Conservation (phyloP, 2,888 invertebrate genomes). For the Dilophus febrilis region DNA sequence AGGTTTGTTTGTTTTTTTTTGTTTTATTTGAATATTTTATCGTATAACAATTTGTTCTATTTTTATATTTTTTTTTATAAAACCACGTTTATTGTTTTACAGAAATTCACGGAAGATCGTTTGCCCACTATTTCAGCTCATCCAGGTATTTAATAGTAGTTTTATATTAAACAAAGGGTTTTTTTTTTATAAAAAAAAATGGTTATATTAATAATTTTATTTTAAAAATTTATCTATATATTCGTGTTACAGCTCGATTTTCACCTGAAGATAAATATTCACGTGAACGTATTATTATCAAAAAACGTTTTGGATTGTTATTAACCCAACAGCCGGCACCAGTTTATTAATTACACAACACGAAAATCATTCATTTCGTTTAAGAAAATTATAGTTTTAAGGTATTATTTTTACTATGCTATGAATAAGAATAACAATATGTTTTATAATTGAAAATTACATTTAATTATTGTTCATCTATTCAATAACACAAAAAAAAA, state of each 20-base stretch:
- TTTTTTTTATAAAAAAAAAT: too few relatives aligned
- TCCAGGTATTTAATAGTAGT: constrained; percentile 25
- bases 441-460: too few relatives aligned
- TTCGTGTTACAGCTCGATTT: constrained; percentile 56
- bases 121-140: constrained; percentile 77
- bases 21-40: not conserved
- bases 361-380: too few relatives aligned
- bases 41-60: not conserved
- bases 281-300: constrained; percentile 69
- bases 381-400: too few relatives aligned
- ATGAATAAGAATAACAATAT: too few relatives aligned
- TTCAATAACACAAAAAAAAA: too few relatives aligned
- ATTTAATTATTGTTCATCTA: too few relatives aligned
- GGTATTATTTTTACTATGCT: too few relatives aligned
- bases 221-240: constrained; percentile 20
- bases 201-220: constrained; percentile 5
- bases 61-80: not conserved
- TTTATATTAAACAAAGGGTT: not conserved
- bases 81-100: constrained; percentile 21
- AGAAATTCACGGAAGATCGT: constrained; percentile 65
- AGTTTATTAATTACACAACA: constrained; percentile 33
- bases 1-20: constrained; percentile 36
- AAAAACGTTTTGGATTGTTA: constrained; percentile 75
- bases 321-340: constrained; percentile 68
- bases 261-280: constrained; percentile 93